Percentiles rank a stretch among this genome's conserved stretches.
These are phyloP conservation scores for Cheirogaleus major DNA, from an alignment of 2,797 vertebrate species.

Conservation along the genomic window DNA sequence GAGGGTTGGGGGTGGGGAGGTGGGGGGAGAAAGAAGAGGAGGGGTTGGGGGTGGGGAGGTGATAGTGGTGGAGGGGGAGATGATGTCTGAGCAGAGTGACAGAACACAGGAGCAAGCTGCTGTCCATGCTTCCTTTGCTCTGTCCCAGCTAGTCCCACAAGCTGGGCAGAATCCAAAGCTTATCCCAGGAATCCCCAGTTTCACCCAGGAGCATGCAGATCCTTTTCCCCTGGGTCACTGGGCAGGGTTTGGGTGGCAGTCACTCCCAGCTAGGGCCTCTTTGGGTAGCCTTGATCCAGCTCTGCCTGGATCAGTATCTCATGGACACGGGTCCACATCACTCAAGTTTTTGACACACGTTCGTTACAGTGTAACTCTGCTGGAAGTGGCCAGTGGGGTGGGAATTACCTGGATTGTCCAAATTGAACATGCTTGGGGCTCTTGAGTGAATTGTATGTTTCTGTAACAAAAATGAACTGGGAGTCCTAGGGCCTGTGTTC, in stretches of 20 bases:
- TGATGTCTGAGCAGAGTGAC: neutral
- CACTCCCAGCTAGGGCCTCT: neutral
- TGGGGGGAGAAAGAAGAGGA: too few relatives aligned
- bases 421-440: neutral
- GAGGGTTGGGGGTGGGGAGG: neutral
- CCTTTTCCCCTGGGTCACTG: neutral
- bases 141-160: neutral
- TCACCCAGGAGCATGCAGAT: neutral
- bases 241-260: neutral
- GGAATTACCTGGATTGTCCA: too few relatives aligned
- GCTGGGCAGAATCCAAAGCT: neutral
- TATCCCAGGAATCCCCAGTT: neutral
- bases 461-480: neutral
- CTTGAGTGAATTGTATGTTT: neutral
- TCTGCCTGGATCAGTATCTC: neutral
- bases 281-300: neutral
- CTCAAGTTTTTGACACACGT: neutral
- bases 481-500: too few relatives aligned
- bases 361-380: neutral
- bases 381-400: too few relatives aligned
- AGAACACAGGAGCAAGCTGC: neutral
- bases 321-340: neutral
- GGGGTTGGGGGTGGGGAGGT: neutral
- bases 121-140: neutral
- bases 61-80: neutral